Evolutionary conservation across 1,140 invertebrate species (phyloP).

Genomic region (Nautilus pompilius): DNA sequence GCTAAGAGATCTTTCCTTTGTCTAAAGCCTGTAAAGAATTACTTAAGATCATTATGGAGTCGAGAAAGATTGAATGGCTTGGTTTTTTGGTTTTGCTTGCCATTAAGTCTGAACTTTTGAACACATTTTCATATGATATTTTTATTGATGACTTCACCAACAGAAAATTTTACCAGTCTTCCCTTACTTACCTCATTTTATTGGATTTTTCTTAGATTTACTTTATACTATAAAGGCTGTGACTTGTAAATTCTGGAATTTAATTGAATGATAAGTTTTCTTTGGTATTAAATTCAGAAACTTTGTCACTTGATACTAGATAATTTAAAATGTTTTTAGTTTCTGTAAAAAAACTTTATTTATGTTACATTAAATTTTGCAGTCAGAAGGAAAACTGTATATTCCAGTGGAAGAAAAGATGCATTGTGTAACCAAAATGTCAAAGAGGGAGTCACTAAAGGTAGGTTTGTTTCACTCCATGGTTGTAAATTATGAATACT

Average conservation of each 20-base stretch:
- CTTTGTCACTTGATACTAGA: background rate
- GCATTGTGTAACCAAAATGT: slow-evolving; percentile 10
- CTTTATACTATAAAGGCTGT: background rate
- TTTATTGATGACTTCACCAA: too few species aligned
- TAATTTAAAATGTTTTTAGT: background rate
- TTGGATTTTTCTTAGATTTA: background rate
- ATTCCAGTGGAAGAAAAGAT: background rate
- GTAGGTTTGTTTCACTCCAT: background rate
- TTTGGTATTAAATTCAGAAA: background rate
- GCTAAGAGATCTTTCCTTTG: too few species aligned
- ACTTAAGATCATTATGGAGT: too few species aligned
- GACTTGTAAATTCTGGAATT: background rate
- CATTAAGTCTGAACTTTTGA: too few species aligned
- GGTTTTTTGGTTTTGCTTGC: too few species aligned
- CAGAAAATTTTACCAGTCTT: too few species aligned
- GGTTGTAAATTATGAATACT: background rate
- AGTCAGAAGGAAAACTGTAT: slow-evolving; percentile 14
- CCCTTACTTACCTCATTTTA: too few species aligned
- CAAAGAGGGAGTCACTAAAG: slow-evolving; percentile 24
- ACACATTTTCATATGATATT: too few species aligned
- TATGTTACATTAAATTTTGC: background rate
- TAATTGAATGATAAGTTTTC: background rate
- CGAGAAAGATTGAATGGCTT: too few species aligned
- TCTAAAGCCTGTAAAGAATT: too few species aligned
- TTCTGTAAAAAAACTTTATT: slow-evolving; percentile 1